Base-by-base conservation (phyloP, 2,113 vertebrate genomes). In the Brachypodius melanocephalos region DNA sequence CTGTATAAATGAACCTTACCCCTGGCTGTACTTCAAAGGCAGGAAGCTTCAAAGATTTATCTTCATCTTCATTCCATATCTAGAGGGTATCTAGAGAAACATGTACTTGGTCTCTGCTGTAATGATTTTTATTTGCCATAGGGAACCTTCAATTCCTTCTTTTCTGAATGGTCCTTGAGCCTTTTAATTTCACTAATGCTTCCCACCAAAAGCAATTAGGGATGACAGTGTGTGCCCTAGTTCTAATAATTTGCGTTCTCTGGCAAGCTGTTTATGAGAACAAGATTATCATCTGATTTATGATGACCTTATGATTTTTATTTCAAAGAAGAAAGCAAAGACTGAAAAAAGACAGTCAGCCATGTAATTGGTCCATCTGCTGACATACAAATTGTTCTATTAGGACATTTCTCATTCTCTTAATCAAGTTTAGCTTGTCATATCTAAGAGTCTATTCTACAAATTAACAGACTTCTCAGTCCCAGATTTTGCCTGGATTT, bases 151-250 rank as follows among this genome's bases (percentile, higher is more conserved):
- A 90, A 9, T 66, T 88, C 20, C 36, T 91, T 77, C 51, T 85
- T 88, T 90, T 65, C 62, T 85, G 74, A 95, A 73, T 73, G 82
- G 71, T 88, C 49, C 54, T 75, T 89, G 85, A 88, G 88, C 82
- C 82, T 88, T 96, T 94, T 89, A 85, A 71, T 90, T 93, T 92
- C 18, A 8, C 59, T 90, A 94, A 92, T 58, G 82, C 59, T 93
- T 90, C 38, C 49, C 38, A 85, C 54, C 66, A 89, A 91, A 96
- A 91, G 78, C 90, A 96, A 93, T 96, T 95, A 94, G 86, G 25
- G 82, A 79, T 88, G 92, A 77, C 82, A 90, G 75, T 43, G 49
- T 90, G 75, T 93, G 94, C 75, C 79, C 95, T 90, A 86, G 71
- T 90, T 95, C 75, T 58, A 34, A 58, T 93, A 91, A 94, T 95